Evolutionary conservation across 2,888 invertebrate species (phyloP).

Genomic region (Carcina quercana): DNA sequence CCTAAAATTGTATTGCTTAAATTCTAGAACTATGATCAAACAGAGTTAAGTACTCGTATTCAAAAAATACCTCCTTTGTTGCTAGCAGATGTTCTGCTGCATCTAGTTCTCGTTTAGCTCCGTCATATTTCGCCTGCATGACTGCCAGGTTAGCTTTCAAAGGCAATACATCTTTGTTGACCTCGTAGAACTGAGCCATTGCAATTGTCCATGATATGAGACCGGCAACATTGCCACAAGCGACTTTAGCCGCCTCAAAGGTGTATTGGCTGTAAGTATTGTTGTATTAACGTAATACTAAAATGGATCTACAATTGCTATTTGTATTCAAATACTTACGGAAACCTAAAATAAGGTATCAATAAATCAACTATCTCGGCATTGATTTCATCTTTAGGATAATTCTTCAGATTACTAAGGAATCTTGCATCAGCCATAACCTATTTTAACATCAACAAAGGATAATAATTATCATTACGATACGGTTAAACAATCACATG

Average conservation of each 20-base stretch:
- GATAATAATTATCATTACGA: no score
- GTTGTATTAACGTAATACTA: no score
- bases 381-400: slow-evolving; percentile 90
- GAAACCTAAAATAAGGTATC: slow-evolving; percentile 82
- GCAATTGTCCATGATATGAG: slow-evolving; percentile 91
- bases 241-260: slow-evolving; percentile 87
- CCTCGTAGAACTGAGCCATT: slow-evolving; percentile 87
- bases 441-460: no score
- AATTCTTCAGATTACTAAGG: slow-evolving; percentile 83
- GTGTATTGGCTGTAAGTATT: slow-evolving; percentile 79
- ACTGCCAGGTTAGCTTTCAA: slow-evolving; percentile 87
- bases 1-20: slow-evolving; percentile 28
- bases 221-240: slow-evolving; percentile 94
- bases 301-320: no score
- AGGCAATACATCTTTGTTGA: slow-evolving; percentile 91
- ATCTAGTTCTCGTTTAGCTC: slow-evolving; percentile 75
- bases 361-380: slow-evolving; percentile 91
- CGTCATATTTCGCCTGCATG: slow-evolving; percentile 83
- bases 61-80: slow-evolving; percentile 72
- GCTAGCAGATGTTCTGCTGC: slow-evolving; percentile 70
- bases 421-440: slow-evolving; percentile 89
- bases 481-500: no score
- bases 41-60: no score
- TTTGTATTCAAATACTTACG: no score
- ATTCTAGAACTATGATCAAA: no score